A percentile compares a stretch with the other conserved stretches of the same genome.
Conservation (phyloP, 53 echinoderm and acorn worm genomes). For the Stichopus horrens region DNA sequence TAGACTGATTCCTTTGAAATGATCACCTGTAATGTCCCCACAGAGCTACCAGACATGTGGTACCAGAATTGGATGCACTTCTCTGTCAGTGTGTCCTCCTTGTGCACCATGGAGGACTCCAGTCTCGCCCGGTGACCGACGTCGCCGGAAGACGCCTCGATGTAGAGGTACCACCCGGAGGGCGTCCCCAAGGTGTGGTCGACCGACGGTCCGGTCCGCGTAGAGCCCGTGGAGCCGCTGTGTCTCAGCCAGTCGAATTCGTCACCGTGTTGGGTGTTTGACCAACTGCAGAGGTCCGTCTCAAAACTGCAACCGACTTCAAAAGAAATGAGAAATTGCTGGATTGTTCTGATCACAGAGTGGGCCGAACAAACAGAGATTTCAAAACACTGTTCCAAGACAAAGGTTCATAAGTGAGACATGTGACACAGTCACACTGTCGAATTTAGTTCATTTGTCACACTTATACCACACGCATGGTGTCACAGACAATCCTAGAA, state of each 20-base stretch:
- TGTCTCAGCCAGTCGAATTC: conserved; percentile 86
- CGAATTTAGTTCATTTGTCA: too few species aligned
- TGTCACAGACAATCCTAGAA: too few species aligned
- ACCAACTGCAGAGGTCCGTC: conserved; percentile 71
- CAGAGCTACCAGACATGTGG: conserved; percentile 70
- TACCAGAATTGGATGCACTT: conserved; percentile 65
- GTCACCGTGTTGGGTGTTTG: conserved; percentile 70
- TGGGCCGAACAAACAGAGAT: too few species aligned
- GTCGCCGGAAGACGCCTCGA: conserved; percentile 62
- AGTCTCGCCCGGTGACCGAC: conserved; percentile 60
- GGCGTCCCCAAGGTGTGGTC: conserved; percentile 84
- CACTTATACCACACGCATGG: too few species aligned
- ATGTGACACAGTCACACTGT: too few species aligned
- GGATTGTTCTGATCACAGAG: too few species aligned
- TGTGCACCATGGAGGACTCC: conserved; percentile 51
- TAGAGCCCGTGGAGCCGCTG: conserved; percentile 69
- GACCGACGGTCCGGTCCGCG: conserved; percentile 64
- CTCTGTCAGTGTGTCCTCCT: conserved; percentile 27
- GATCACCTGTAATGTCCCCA: conserved; percentile 51
- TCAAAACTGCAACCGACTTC: conserved; percentile 81
- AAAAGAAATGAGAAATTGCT: background rate
- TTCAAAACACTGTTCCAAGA: too few species aligned
- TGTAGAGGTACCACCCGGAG: conserved; percentile 87
- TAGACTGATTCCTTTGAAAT: background rate
- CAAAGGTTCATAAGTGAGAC: too few species aligned